phyloP scores from a whole-genome alignment of 2,888 invertebrate genomes.

The Campopleginae sp. region DNA sequence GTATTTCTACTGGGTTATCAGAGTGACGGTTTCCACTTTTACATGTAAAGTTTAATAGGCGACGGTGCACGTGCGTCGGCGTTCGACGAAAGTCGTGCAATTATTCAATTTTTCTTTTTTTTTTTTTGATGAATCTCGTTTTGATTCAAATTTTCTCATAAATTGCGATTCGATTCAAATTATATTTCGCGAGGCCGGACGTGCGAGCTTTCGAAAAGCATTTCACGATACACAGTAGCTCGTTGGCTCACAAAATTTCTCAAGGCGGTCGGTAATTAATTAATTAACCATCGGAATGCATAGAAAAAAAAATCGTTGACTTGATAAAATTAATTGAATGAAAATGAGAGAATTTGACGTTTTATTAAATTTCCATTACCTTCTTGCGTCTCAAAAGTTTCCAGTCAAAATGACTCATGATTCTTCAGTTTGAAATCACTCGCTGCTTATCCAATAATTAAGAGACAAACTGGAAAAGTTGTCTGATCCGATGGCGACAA shows the following conservation, averaged over 20 bases:
- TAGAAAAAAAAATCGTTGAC: neutral
- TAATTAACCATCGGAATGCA: neutral
- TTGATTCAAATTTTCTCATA: neutral
- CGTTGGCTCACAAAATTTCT: neutral
- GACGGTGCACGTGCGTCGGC: neutral
- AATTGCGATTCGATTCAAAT: neutral
- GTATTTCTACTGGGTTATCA: neutral
- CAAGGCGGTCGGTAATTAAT: neutral
- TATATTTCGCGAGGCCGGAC: neutral
- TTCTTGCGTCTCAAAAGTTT: constrained; percentile 83
- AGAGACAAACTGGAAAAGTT: neutral
- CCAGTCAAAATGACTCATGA: constrained; percentile 84
- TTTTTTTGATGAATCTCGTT: neutral
- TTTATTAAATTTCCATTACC: constrained; percentile 70
- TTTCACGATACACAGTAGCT: neutral
- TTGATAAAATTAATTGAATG: neutral
- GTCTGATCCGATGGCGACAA: neutral
- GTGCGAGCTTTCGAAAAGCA: neutral
- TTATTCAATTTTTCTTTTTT: constrained; percentile 1
- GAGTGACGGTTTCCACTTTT: neutral
- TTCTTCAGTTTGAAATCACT: constrained; percentile 66
- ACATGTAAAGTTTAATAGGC: neutral
- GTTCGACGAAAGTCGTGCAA: neutral
- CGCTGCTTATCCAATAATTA: constrained; percentile 62
- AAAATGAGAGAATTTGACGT: neutral